Percentiles rank a stretch among this genome's conserved stretches.
Evolutionary conservation across 2,888 invertebrate genomes (phyloP).

Genomic region (Vesta saturnalis): DNA sequence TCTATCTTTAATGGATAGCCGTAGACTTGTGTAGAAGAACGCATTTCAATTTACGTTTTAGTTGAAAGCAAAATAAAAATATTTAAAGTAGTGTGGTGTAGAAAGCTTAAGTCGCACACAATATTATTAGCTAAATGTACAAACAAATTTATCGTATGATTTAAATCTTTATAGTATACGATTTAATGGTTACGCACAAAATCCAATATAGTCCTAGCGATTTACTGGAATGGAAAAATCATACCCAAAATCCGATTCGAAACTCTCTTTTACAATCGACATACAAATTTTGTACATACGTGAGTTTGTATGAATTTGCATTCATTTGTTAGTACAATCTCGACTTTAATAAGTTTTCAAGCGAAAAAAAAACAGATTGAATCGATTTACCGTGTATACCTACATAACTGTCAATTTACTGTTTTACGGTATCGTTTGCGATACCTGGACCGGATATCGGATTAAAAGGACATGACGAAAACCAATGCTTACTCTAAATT

Average conservation of each 20-base stretch:
- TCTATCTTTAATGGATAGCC: no score
- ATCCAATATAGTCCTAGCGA: not conserved
- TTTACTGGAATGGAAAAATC: constrained; percentile 5
- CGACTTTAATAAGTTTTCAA: constrained; percentile 35
- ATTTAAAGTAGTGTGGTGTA: no score
- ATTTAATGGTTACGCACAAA: constrained; percentile 2
- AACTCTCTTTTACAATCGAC: not conserved
- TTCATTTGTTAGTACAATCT: constrained; percentile 26
- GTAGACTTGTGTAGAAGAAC: no score
- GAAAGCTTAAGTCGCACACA: not conserved
- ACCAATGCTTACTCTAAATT: no score
- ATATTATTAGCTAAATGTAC: not conserved
- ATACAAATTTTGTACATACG: constrained; percentile 5
- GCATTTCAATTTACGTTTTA: no score
- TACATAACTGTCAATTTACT: not conserved
- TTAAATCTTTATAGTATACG: not conserved
- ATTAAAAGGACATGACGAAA: no score
- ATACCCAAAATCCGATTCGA: constrained; percentile 3
- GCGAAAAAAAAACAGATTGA: constrained; percentile 35
- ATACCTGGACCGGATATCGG: not conserved
- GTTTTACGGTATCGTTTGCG: no score
- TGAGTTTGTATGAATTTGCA: constrained; percentile 20
- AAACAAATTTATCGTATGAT: constrained; percentile 1
- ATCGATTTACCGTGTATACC: constrained; percentile 30
- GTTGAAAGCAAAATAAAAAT: no score